Evolutionary conservation across 2,797 vertebrate genomes (phyloP).

Genomic region (Gila robusta): DNA sequence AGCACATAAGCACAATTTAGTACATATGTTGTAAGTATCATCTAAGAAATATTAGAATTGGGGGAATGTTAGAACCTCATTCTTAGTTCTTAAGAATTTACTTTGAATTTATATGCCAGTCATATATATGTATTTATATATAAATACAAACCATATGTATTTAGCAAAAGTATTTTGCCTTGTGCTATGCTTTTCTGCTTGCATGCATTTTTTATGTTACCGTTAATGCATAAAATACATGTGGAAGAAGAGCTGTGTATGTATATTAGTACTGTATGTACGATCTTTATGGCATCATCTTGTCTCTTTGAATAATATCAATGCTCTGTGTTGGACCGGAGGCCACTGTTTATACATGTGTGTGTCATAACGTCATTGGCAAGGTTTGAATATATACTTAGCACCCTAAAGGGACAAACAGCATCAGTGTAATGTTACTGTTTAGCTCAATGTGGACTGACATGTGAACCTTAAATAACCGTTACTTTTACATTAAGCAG

Average conservation of each 20-base stretch:
- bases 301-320: slow-evolving; percentile 11
- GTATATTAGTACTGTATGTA: background rate
- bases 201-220: background rate
- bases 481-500: background rate
- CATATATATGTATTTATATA: too few relatives aligned
- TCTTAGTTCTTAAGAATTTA: background rate
- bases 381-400: slow-evolving; percentile 29
- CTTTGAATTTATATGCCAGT: background rate
- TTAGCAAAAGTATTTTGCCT: background rate
- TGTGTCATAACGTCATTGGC: slow-evolving; percentile 12
- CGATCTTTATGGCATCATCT: background rate
- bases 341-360: background rate
- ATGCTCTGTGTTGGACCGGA: background rate
- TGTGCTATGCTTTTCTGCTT: background rate
- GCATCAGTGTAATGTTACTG: slow-evolving; percentile 10
- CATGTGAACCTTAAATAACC: background rate
- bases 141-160: background rate
- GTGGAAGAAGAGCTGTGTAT: background rate
- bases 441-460: background rate
- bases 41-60: background rate
- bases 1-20: background rate
- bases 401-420: background rate
- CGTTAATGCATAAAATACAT: background rate
- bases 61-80: background rate
- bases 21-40: background rate